These are phyloP conservation scores for Ophiothrix spiculata DNA, from an alignment of 35 echinoderm and acorn worm species.

Conservation along the genomic window DNA sequence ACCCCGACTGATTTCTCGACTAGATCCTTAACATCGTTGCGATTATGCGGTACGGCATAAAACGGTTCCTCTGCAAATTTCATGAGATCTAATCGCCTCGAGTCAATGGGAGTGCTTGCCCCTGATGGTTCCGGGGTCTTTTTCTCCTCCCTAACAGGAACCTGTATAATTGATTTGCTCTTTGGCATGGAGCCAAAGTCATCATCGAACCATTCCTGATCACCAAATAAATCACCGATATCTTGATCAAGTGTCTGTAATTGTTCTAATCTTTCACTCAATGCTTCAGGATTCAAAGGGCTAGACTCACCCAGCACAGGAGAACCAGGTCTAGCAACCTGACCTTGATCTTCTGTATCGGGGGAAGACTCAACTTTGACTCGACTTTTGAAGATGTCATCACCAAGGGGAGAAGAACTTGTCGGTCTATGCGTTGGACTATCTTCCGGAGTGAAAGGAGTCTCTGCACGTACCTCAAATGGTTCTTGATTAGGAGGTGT, in stretches of 20 bases:
- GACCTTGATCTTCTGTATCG: constrained; percentile 51
- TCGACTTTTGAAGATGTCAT: constrained; percentile 85
- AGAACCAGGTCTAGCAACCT: constrained; percentile 80
- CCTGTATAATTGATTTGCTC: constrained; percentile 85
- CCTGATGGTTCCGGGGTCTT: constrained; percentile 26
- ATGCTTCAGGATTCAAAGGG: constrained; percentile 70
- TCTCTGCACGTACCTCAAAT: constrained; percentile 39
- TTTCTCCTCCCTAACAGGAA: constrained; percentile 48
- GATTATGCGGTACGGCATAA: constrained; percentile 93
- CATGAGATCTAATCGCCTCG: constrained; percentile 62
- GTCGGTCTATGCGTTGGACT: constrained; percentile 34
- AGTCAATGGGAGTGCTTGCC: constrained; percentile 19
- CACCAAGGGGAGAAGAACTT: constrained; percentile 46
- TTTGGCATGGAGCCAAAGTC: constrained; percentile 97
- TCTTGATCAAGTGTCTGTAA: constrained; percentile 74
- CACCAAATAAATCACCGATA: constrained; percentile 85
- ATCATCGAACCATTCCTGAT: constrained; percentile 98
- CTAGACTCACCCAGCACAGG: constrained; percentile 92
- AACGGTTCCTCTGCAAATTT: constrained; percentile 83
- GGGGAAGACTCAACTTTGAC: constrained; percentile 70
- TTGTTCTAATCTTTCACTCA: constrained; percentile 76
- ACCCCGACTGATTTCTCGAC: constrained; percentile 58
- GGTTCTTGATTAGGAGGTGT: constrained; percentile 16
- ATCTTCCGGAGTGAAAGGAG: constrained; percentile 69
- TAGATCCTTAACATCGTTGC: constrained; percentile 63